Evolutionary conservation across 2,888 invertebrate genomes (phyloP).

Genomic region (Sesia bembeciformis): DNA sequence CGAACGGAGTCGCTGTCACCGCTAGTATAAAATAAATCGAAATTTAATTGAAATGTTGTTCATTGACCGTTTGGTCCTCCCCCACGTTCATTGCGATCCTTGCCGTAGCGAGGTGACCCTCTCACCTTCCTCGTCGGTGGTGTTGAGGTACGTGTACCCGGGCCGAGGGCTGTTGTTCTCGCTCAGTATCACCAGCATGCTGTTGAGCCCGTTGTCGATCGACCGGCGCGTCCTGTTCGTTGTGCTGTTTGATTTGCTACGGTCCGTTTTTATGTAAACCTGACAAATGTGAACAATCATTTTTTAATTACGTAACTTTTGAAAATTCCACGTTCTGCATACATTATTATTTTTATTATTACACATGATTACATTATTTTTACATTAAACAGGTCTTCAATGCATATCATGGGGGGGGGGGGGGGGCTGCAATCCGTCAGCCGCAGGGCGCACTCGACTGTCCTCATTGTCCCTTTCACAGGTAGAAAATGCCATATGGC

Average conservation of each 20-base stretch:
- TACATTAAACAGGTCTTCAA: no score
- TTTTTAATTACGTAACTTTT: no score
- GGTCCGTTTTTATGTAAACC: slow-evolving; percentile 46
- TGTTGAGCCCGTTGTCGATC: slow-evolving; percentile 36
- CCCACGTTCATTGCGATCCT: no score
- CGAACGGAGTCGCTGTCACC: no score
- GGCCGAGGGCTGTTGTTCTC: slow-evolving; percentile 31
- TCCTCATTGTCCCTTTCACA: no score
- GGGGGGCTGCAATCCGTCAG: no score
- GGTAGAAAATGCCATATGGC: no score
- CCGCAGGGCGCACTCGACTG: no score
- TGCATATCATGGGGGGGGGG: no score
- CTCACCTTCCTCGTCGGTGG: slow-evolving; percentile 35
- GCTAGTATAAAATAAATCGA: no score
- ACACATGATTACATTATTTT: not conserved
- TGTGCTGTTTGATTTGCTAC: slow-evolving; percentile 14
- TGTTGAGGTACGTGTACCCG: slow-evolving; percentile 35
- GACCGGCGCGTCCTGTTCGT: slow-evolving; percentile 31
- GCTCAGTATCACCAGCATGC: slow-evolving; percentile 52
- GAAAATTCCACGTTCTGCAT: not conserved
- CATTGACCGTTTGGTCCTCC: no score
- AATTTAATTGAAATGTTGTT: no score
- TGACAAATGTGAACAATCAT: slow-evolving; percentile 8
- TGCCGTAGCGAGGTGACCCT: not conserved
- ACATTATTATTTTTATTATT: not conserved